These are phyloP conservation scores for Ganaspis sp. DNA, from an alignment of 1,140 invertebrate species.

Conservation along the genomic window DNA sequence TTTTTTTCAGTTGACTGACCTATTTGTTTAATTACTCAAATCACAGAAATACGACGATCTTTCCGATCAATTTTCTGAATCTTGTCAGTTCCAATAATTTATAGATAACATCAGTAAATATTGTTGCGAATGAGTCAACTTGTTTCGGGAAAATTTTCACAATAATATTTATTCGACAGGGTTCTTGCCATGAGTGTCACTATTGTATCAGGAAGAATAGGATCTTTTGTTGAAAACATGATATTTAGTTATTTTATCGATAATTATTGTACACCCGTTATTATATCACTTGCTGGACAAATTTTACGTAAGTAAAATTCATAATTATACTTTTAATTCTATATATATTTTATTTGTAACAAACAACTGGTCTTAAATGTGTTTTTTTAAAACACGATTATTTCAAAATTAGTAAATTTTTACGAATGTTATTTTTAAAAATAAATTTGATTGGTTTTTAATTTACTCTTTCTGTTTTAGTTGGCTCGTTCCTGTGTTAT, in stretches of 20 bases:
- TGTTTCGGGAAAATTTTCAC: not conserved
- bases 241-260: conserved; percentile 72
- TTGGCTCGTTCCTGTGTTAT: conserved; percentile 49
- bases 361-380: too few species aligned
- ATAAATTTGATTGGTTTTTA: too few species aligned
- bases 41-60: too few species aligned
- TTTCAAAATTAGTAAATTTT: too few species aligned
- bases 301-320: conserved; percentile 65
- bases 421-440: conserved; percentile 15
- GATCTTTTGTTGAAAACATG: conserved; percentile 65
- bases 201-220: conserved; percentile 65
- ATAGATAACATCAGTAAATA: not conserved
- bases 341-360: too few species aligned
- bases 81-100: not conserved
- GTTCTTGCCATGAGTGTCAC: conserved; percentile 68
- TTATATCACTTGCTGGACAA: conserved; percentile 63
- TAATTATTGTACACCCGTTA: conserved; percentile 65
- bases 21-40: too few species aligned
- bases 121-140: conserved; percentile 2
- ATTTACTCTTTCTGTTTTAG: conserved; percentile 57
- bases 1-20: too few species aligned
- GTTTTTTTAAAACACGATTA: too few species aligned
- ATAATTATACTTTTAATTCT: too few species aligned
- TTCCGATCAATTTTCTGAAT: not conserved
- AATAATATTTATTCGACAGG: conserved; percentile 53